Evolutionary conservation across 2,113 vertebrate genomes (phyloP).

Genomic region (Indicator indicator): DNA sequence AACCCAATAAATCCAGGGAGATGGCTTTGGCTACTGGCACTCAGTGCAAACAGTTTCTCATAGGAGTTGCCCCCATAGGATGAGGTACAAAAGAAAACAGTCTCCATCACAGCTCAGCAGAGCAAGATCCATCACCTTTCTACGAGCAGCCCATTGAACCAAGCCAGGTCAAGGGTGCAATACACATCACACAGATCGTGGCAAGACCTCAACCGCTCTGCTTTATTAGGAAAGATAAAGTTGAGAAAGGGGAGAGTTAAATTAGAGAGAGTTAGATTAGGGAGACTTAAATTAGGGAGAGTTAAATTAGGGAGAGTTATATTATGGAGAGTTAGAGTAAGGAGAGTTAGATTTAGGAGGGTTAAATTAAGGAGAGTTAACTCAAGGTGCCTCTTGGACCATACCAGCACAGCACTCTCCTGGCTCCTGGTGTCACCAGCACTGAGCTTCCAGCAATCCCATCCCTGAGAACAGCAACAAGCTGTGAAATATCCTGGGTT

Average conservation of each 20-base stretch:
- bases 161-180: background rate
- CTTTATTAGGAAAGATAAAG: background rate
- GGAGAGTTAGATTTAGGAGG: background rate
- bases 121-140: background rate
- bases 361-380: background rate
- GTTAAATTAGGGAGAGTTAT: background rate
- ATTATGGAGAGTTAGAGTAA: background rate
- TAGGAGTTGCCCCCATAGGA: background rate
- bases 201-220: background rate
- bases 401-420: background rate
- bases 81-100: background rate
- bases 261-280: background rate
- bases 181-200: rapidly evolving
- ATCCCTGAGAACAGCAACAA: background rate
- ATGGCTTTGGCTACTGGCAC: background rate
- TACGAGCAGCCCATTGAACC: background rate
- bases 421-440: background rate
- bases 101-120: background rate
- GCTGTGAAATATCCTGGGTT: conserved; percentile 22
- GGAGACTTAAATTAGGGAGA: background rate
- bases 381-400: background rate
- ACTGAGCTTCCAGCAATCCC: background rate
- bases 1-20: background rate
- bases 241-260: background rate
- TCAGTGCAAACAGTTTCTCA: background rate